Base-by-base conservation (phyloP, 2,888 invertebrate species). In the Microplitis deprimator region DNA sequence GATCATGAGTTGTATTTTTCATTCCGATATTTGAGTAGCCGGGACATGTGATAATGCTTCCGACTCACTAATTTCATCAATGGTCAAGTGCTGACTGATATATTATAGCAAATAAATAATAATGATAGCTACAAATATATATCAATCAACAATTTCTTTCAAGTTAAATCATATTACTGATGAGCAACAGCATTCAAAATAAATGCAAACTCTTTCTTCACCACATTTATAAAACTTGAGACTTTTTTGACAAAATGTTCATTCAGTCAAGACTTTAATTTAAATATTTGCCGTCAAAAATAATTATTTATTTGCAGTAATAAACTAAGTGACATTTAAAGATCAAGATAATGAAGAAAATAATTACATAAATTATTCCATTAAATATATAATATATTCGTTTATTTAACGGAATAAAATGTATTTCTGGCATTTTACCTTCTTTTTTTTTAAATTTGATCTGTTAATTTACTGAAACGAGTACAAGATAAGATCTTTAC, bases 1-100 rank as follows among this genome's bases (percentile, higher is more conserved):
- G 82, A 85, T 17, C 29, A 76, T 70, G 68, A 67, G 72, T 76
- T 62, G 75, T 62, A 38, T 16, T 20, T 60, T 50, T 13, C 8
- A 50, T 50, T 50, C 50, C 50, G 50, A 50, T 13, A 71, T 61
- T 60, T 62, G 50, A 61, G 41, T 16, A 68, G 7, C 17, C 6
- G 68, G 41, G 50, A 50, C 13, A 50, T 50, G 13, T 50, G 50
- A 50, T 50, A 50, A 13, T 50, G 13, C 50, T 50, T 50, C 50
- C 50, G 50, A 50, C 10, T 50, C 50, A 50, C 50, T 50, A 50
- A 50, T 50, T 50, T 50, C 50, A 50, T 50, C 50, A 50, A 50
- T 5, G 50, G 50, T 50, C 50, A 50, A 50, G 50, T 50, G 50
- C 50, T 50, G 50, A 50, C 8, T 50, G 50, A 50, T 50, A 50